Percentiles rank a stretch among this genome's conserved stretches.
Evolutionary conservation across 1,140 invertebrate species (phyloP).

Genomic region (Chymomyza costata): DNA sequence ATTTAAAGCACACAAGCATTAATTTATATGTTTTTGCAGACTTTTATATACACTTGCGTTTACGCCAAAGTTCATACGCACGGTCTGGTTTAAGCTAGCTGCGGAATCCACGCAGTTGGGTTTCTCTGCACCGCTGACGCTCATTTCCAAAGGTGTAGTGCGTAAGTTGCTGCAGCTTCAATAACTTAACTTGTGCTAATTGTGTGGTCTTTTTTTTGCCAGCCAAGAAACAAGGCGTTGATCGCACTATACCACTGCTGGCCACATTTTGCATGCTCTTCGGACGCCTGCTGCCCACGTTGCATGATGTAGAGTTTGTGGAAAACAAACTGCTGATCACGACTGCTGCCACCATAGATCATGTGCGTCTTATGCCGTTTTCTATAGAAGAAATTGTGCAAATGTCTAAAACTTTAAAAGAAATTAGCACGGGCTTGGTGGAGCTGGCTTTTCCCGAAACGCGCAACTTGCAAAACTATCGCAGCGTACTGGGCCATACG

Average conservation of each 20-base stretch:
- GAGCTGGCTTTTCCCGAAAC: slow-evolving; percentile 93
- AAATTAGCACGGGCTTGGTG: slow-evolving; percentile 91
- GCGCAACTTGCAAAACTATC: slow-evolving; percentile 76
- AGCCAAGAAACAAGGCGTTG: slow-evolving; percentile 81
- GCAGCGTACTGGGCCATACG: slow-evolving; percentile 75
- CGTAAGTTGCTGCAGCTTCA: slow-evolving; percentile 43
- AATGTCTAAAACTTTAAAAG: slow-evolving; percentile 83
- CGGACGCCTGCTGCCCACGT: slow-evolving; percentile 86
- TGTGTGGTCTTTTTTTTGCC: slow-evolving; percentile 1
- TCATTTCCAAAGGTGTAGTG: slow-evolving; percentile 74
- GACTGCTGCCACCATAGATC: slow-evolving; percentile 25
- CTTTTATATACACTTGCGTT: slow-evolving; percentile 91
- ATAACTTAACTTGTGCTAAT: not conserved
- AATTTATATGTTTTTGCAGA: slow-evolving; percentile 76
- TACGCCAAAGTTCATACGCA: slow-evolving; percentile 87
- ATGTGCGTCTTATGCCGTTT: slow-evolving; percentile 71
- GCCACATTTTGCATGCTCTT: slow-evolving; percentile 92
- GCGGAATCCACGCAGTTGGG: slow-evolving; percentile 75
- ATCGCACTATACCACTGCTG: slow-evolving; percentile 85
- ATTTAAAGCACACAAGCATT: no score
- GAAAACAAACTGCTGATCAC: slow-evolving; percentile 72
- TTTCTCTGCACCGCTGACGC: slow-evolving; percentile 62
- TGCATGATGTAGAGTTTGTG: slow-evolving; percentile 93
- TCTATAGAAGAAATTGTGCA: slow-evolving; percentile 77
- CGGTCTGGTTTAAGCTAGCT: slow-evolving; percentile 84